Evolutionary conservation across 2,888 invertebrate species (phyloP).

Genomic region (Augiades crinisus): DNA sequence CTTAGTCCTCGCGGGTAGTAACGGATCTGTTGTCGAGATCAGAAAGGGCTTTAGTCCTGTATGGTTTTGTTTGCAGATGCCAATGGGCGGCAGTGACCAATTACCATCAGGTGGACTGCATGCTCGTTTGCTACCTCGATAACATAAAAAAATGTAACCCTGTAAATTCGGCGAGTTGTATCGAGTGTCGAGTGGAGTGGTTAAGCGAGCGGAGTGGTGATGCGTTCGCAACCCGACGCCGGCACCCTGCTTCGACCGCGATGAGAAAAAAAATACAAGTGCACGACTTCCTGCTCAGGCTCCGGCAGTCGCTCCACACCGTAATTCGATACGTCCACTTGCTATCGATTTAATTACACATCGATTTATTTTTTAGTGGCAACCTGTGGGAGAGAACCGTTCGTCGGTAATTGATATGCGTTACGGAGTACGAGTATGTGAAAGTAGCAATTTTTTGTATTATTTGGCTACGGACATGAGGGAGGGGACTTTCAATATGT

Average conservation of each 20-base stretch:
- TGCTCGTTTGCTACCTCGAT: too few relatives aligned
- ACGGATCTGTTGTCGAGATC: too few relatives aligned
- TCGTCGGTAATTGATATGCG: neutral
- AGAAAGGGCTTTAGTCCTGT: too few relatives aligned
- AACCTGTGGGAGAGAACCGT: slow-evolving; percentile 20
- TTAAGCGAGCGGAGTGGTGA: slow-evolving; percentile 4
- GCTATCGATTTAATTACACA: slow-evolving; percentile 24
- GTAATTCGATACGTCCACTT: slow-evolving; percentile 42
- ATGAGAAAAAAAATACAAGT: slow-evolving; percentile 38
- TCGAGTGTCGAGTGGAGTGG: slow-evolving; percentile 11
- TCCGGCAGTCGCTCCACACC: slow-evolving; percentile 37
- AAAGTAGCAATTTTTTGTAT: slow-evolving; percentile 1
- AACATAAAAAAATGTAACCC: neutral
- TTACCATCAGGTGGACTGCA: too few relatives aligned
- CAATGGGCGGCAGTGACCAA: too few relatives aligned
- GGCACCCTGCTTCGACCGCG: slow-evolving; percentile 31
- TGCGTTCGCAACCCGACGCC: slow-evolving; percentile 25
- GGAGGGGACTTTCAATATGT: too few relatives aligned
- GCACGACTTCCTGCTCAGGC: slow-evolving; percentile 45
- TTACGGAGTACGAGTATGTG: neutral
- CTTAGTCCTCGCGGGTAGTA: too few relatives aligned
- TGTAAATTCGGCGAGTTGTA: slow-evolving; percentile 6
- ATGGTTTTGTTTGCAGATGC: too few relatives aligned
- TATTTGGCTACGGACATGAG: too few relatives aligned
- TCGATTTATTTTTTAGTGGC: slow-evolving; percentile 27